Conservation (phyloP, 2,888 invertebrate species). For the Ophion ventricosus region DNA sequence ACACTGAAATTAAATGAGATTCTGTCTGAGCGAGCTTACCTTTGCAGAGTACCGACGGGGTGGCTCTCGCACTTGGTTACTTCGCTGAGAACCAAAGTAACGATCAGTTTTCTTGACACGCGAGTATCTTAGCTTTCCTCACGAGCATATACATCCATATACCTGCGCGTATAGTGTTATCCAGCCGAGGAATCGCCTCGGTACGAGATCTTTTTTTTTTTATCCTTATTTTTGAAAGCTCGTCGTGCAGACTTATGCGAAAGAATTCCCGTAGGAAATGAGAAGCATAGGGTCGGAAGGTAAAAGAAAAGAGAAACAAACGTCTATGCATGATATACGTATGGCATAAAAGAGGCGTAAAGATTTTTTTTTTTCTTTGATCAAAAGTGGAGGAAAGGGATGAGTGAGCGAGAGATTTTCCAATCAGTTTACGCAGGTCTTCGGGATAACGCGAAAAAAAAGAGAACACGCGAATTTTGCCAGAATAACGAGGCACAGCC, state of each 20-base stretch:
- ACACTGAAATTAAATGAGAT: constrained; percentile 52
- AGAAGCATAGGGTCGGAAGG: not conserved
- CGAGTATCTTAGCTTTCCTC: constrained; percentile 22
- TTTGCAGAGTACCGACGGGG: constrained; percentile 47
- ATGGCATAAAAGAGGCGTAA: not conserved
- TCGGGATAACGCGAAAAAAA: constrained; percentile 11
- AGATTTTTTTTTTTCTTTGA: not conserved
- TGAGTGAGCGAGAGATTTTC: constrained; percentile 6
- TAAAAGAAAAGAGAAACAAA: not conserved
- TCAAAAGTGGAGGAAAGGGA: constrained; percentile 19
- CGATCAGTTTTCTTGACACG: constrained; percentile 34
- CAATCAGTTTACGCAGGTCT: constrained; percentile 9
- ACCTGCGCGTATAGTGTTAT: not conserved
- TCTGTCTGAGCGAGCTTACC: constrained; percentile 34
- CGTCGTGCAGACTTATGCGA: not conserved
- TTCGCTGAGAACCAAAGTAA: constrained; percentile 47
- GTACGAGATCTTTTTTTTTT: not conserved
- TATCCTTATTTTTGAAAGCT: not conserved
- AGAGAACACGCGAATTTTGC: constrained; percentile 1
- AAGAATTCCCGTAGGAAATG: constrained; percentile 19
- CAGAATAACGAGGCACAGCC: not conserved
- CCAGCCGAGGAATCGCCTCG: not conserved
- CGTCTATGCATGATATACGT: not conserved
- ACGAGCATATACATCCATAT: constrained; percentile 1
- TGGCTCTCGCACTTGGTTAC: constrained; percentile 54